Evolutionary conservation across 2,888 invertebrate genomes (phyloP).

Genomic region (Stramonita haemastoma): DNA sequence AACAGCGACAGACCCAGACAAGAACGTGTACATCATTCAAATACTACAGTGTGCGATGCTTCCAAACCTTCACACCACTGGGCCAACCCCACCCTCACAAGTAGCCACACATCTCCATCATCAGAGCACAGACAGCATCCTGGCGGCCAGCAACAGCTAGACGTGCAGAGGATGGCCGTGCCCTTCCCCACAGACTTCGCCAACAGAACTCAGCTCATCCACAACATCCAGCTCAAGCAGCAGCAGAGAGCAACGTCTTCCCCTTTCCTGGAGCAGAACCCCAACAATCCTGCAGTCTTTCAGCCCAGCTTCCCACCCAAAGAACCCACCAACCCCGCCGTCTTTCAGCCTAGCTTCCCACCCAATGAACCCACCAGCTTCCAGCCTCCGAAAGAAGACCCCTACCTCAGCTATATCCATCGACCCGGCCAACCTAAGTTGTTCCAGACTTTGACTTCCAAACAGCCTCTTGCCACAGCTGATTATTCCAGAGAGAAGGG

Average conservation of each 20-base stretch:
- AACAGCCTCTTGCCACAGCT: neutral
- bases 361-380: neutral
- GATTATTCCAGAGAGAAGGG: neutral
- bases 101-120: neutral
- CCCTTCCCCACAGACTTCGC: neutral
- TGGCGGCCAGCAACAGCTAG: neutral
- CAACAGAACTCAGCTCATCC: neutral
- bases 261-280: neutral
- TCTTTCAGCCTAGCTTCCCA: neutral
- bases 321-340: neutral
- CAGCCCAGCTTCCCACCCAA: neutral
- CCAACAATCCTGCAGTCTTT: neutral
- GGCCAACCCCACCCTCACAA: neutral
- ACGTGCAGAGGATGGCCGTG: neutral
- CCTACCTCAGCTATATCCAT: neutral
- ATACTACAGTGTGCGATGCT: neutral
- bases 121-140: neutral
- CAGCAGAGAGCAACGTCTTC: conserved; percentile 5
- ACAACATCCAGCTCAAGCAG: conserved; percentile 22
- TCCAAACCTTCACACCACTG: neutral
- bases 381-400: neutral
- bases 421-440: neutral
- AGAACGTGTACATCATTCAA: neutral
- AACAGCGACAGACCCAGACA: neutral
- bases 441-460: neutral